A percentile compares a stretch with the other conserved stretches of the same genome.
Evolutionary conservation across 2,113 vertebrate species (phyloP).

Genomic region (Anolis carolinensis): DNA sequence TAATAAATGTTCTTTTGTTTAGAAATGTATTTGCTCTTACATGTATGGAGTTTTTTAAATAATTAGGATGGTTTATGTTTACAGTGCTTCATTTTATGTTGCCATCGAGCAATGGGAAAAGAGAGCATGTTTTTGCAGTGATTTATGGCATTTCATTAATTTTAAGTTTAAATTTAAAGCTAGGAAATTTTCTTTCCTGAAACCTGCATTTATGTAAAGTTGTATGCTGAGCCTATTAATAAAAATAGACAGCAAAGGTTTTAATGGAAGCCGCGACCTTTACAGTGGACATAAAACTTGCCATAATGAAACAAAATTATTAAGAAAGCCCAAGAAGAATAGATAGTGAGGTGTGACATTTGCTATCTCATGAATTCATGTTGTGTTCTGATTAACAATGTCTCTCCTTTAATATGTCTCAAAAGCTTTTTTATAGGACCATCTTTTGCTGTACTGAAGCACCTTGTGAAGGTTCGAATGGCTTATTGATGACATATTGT

Average conservation of each 20-base stretch:
- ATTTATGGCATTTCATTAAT: constrained; percentile 36
- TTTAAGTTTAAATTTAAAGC: constrained; percentile 14
- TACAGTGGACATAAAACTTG: constrained; percentile 40
- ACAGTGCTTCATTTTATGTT: background rate
- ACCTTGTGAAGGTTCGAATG: background rate
- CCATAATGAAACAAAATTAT: constrained; percentile 37
- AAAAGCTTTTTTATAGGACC: background rate
- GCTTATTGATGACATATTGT: background rate
- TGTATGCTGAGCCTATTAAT: constrained; percentile 59
- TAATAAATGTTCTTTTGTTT: background rate
- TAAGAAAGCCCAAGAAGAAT: background rate
- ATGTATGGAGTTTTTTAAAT: background rate
- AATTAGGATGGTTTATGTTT: background rate
- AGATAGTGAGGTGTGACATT: constrained; percentile 11
- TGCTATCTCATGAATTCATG: constrained; percentile 14
- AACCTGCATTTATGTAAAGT: constrained; percentile 41
- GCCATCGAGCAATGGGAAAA: constrained; percentile 14
- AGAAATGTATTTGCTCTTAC: background rate
- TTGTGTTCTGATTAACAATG: constrained; percentile 24
- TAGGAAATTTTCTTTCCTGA: constrained; percentile 7
- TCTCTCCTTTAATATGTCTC: constrained; percentile 26
- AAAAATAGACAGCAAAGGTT: constrained; percentile 40
- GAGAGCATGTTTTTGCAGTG: background rate
- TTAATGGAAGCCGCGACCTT: constrained; percentile 49
- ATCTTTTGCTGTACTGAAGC: background rate